A percentile compares a stretch with the other conserved stretches of the same genome.
Evolutionary conservation across 2,113 vertebrate species (phyloP).

Genomic region (Bos javanicus): DNA sequence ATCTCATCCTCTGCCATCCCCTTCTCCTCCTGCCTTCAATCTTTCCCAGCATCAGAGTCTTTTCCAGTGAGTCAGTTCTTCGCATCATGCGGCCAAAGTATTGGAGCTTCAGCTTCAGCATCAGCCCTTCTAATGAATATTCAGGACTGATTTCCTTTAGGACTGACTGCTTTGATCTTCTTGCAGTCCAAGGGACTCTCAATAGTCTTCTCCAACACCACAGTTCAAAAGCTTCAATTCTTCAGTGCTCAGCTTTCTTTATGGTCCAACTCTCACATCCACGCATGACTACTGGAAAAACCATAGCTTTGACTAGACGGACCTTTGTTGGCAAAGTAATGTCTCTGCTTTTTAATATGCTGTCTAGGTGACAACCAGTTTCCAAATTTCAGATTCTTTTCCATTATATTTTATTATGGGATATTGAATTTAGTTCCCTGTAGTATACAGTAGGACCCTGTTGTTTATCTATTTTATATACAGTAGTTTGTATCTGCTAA

Average conservation of each 20-base stretch:
- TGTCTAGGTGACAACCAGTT: background rate
- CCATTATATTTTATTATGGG: background rate
- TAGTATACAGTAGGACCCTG: background rate
- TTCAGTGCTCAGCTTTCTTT: background rate
- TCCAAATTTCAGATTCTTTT: background rate
- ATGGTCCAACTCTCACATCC: background rate
- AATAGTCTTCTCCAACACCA: background rate
- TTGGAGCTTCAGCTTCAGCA: background rate
- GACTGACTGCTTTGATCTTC: background rate
- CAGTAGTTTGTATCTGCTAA: background rate
- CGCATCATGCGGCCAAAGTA: rapidly evolving
- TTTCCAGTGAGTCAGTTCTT: background rate
- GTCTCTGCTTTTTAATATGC: background rate
- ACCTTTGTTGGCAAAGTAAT: background rate
- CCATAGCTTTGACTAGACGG: background rate
- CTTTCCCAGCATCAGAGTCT: background rate
- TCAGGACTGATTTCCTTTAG: background rate
- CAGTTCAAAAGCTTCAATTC: background rate
- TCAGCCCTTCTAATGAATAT: background rate
- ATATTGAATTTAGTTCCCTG: background rate
- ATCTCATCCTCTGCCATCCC: background rate
- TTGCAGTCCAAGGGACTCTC: too few relatives aligned
- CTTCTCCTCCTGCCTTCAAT: background rate
- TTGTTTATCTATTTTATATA: background rate
- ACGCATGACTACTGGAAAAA: background rate